These are phyloP conservation scores for Galagoides demidoff DNA, from an alignment of 2,797 vertebrate species.

Conservation along the genomic window DNA sequence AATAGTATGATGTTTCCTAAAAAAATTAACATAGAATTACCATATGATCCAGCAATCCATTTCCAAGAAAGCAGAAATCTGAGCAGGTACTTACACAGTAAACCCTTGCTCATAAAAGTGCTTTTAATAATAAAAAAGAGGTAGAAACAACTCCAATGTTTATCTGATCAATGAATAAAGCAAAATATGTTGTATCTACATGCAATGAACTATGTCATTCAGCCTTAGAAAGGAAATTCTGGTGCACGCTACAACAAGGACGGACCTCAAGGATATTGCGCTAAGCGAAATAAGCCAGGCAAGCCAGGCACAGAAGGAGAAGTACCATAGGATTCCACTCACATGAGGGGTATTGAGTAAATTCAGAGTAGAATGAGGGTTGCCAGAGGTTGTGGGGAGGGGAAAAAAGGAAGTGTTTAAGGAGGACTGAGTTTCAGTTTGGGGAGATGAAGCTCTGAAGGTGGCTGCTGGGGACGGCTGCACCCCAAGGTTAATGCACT, in stretches of 20 bases:
- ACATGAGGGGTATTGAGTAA: neutral
- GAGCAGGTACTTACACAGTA: neutral
- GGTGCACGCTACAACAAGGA: neutral
- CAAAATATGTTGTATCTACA: neutral
- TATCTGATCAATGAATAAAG: neutral
- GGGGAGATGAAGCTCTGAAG: neutral
- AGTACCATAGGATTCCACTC: neutral
- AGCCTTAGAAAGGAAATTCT: neutral
- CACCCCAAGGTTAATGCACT: neutral
- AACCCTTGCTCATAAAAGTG: neutral
- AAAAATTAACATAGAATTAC: neutral
- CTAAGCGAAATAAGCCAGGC: neutral
- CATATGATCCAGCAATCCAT: neutral
- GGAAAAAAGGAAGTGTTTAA: neutral
- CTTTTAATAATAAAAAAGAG: neutral
- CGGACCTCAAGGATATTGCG: neutral
- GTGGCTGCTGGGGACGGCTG: accelerated
- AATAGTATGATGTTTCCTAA: neutral
- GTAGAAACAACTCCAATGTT: neutral
- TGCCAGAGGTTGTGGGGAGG: too few species aligned
- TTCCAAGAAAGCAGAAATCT: neutral
- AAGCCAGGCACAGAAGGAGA: neutral
- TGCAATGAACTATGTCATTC: neutral
- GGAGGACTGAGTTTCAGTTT: neutral
- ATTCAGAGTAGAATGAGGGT: neutral